Percentiles rank a stretch among this genome's conserved stretches.
Evolutionary conservation across 2,888 invertebrate genomes (phyloP).

Genomic region (Sphaeridia pumilis): DNA sequence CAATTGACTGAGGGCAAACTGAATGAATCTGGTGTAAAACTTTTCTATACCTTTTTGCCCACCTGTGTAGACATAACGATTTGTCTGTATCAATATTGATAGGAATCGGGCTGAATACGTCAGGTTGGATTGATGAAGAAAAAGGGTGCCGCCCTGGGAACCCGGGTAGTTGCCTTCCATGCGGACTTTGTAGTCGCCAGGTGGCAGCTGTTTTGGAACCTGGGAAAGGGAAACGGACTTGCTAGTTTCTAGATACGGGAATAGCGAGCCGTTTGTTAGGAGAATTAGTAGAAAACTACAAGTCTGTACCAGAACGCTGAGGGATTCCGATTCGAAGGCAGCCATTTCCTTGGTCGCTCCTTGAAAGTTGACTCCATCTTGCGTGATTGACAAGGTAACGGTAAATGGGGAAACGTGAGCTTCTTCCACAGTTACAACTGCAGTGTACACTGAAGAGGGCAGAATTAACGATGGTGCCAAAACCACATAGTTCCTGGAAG

Average conservation of each 20-base stretch:
- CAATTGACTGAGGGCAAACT: no score
- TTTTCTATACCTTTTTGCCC: conserved; percentile 43
- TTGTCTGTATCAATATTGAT: conserved; percentile 46
- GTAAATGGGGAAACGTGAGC: conserved; percentile 20
- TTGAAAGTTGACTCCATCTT: conserved; percentile 42
- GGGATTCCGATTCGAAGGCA: conserved; percentile 40
- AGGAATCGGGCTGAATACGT: conserved; percentile 43
- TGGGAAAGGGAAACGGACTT: conserved; percentile 24
- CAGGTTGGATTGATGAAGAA: conserved; percentile 44
- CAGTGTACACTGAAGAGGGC: conserved; percentile 35
- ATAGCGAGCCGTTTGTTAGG: no score
- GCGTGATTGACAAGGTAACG: conserved; percentile 42
- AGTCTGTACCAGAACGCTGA: conserved; percentile 41
- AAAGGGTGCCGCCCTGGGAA: conserved; percentile 42
- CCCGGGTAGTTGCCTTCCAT: conserved; percentile 43
- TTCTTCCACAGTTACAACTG: conserved; percentile 27
- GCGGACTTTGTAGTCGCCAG: conserved; percentile 42
- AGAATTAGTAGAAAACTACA: no score
- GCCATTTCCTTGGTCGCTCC: conserved; percentile 40
- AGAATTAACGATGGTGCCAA: conserved; percentile 36
- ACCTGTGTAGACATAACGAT: conserved; percentile 45
- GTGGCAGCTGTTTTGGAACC: conserved; percentile 42
- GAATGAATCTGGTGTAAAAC: no score
- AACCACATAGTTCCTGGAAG: conserved; percentile 22
- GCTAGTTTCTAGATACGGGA: no score